Evolutionary conservation across 2,888 invertebrate species (phyloP), one percentile per base, ranked within the genome.

Genomic region (Nephrocerus scutellatus): DNA sequence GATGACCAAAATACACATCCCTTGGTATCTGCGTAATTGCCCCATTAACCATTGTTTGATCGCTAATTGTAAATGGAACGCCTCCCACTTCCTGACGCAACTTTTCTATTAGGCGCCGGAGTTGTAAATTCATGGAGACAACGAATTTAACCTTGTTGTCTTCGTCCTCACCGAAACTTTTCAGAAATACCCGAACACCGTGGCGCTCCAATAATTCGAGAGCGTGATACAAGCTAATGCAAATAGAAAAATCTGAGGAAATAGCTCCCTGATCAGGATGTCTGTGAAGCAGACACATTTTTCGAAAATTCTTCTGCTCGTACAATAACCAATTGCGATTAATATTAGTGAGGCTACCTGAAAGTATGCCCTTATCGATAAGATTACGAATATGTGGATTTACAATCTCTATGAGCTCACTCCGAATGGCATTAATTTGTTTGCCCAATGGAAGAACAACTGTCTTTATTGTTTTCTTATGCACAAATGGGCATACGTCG

Each of bases 211-310:
- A 72, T 25, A 95, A 68, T 53, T 95, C 95, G 43, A 82, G 73
- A 0, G 85, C 86, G 69, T 93, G 90, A 63, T 82, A 88, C 46
- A 96, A 72, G 9, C 88, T 83, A 38, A 91, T 79, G 36, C 87
- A 81, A 49, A 84, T 72, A 10, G 80, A 82, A 62, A 93, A 83
- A 59, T 84, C 83, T 54, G 80, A 80, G 69, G 81, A 80, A 51
- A 85, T 77, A 48, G 72, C 71, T 32, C 73, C 74, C 59, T 82
- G 77, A 54, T 79, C 75, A 1, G 74, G 72, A 47, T 76, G 74
- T 32, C 76, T 78, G 48, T 55, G 56, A 69, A 22, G 23, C 2
- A 51, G 41, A 1, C 52, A 55, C 10, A 51, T 51, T 25, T 63
- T 60, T 1, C 55, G 53, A 40, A 58, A 68, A 14, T 53, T 41